These are phyloP conservation scores for Eucriotettix oculatus DNA, from an alignment of 2,888 invertebrate genomes.

Conservation along the genomic window DNA sequence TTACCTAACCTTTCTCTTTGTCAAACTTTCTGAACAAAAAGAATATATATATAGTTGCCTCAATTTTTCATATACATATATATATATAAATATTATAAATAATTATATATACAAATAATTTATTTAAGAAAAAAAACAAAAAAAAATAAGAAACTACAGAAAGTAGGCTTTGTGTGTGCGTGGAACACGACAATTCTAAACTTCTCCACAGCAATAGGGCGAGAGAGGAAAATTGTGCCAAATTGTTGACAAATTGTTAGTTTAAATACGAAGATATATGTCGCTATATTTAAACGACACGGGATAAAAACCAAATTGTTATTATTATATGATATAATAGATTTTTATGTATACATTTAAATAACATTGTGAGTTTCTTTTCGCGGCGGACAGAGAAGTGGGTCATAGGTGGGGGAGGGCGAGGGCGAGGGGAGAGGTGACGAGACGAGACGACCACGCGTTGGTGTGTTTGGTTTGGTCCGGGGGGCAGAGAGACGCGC, in stretches of 20 bases:
- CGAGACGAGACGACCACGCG: not conserved
- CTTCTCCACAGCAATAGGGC: too few species aligned
- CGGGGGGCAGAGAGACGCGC: too few species aligned
- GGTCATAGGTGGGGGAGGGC: not conserved
- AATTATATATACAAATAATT: too few species aligned
- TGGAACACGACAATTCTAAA: too few species aligned
- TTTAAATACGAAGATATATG: conserved; percentile 2
- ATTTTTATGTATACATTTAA: conserved; percentile 1
- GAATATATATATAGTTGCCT: too few species aligned
- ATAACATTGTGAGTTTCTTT: not conserved
- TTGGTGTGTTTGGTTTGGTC: not conserved
- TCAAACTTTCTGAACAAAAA: too few species aligned
- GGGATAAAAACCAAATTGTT: not conserved
- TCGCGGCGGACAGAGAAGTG: not conserved
- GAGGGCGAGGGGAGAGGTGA: not conserved
- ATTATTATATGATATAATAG: not conserved
- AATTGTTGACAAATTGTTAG: conserved; percentile 12
- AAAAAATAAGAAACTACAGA: too few species aligned
- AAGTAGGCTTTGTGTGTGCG: too few species aligned
- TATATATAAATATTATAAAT: too few species aligned
- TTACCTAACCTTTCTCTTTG: not conserved
- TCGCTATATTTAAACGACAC: not conserved
- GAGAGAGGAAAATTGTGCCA: conserved; percentile 8
- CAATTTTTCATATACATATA: too few species aligned
- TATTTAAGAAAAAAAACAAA: too few species aligned